A percentile compares a stretch with the other conserved stretches of the same genome.
Conservation (phyloP, 2,888 invertebrate genomes). For the Fragum sueziense region DNA sequence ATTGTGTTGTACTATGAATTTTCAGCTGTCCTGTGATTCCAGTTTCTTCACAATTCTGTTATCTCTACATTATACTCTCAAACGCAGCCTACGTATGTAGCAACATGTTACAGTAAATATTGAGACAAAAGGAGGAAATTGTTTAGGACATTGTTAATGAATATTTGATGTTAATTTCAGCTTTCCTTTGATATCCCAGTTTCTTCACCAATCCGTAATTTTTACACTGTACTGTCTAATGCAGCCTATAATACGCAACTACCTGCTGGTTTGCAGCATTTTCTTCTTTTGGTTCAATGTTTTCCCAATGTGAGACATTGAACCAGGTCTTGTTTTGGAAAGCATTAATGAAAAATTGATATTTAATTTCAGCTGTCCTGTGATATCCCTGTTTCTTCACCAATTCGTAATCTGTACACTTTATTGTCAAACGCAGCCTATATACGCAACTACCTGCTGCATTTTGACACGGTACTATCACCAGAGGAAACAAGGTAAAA, state of each 20-base stretch:
- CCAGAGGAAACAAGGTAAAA: conserved; percentile 59
- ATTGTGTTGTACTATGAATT: no score
- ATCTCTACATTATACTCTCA: background rate
- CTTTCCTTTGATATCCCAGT: no score
- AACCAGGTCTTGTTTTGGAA: no score
- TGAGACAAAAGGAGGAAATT: background rate
- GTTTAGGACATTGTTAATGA: no score
- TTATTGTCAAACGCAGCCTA: conserved; percentile 75
- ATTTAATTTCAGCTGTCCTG: conserved; percentile 68
- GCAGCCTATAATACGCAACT: no score
- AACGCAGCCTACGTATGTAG: no score
- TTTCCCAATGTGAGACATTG: background rate
- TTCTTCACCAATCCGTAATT: no score
- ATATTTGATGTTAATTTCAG: no score
- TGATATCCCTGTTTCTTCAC: conserved; percentile 69
- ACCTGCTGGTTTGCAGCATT: background rate
- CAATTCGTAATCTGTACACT: conserved; percentile 71
- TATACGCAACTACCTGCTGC: conserved; percentile 75
- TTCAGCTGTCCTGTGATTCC: background rate
- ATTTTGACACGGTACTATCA: conserved; percentile 74
- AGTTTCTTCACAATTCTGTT: background rate
- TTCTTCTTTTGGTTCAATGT: background rate
- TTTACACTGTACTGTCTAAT: no score
- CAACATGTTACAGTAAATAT: no score
- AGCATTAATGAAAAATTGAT: no score